phyloP scores from a whole-genome alignment of 2,888 invertebrate species.

The Drosophila bunnanda region DNA sequence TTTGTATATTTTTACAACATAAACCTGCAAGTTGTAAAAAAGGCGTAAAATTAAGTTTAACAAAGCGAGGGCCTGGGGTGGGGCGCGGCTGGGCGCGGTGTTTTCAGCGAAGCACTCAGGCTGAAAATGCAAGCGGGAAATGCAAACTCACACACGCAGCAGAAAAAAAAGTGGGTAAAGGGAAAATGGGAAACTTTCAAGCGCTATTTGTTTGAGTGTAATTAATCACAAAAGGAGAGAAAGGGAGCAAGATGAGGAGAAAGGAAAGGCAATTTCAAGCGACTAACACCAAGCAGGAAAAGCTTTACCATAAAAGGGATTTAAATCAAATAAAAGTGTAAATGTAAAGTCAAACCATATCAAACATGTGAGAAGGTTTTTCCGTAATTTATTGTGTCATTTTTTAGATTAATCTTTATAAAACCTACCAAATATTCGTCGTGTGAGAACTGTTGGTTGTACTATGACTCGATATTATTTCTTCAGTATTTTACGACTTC shows the following conservation, averaged over 20 bases:
- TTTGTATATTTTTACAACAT: slow-evolving; percentile 62
- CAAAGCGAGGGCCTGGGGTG: slow-evolving; percentile 55
- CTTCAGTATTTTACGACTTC: slow-evolving; percentile 59
- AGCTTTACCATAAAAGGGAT: not conserved
- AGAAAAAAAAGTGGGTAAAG: slow-evolving; percentile 22
- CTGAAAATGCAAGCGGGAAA: slow-evolving; percentile 78
- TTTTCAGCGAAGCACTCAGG: slow-evolving; percentile 65
- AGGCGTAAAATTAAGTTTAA: slow-evolving; percentile 79
- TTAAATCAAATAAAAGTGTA: not conserved
- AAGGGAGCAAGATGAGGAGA: slow-evolving; percentile 19
- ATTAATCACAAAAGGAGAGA: slow-evolving; percentile 68
- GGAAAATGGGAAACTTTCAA: slow-evolving; percentile 65
- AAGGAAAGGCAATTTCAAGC: not conserved
- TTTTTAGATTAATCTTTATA: too few relatives aligned
- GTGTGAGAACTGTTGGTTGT: slow-evolving; percentile 27
- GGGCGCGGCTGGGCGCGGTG: slow-evolving; percentile 12
- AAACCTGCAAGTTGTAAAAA: slow-evolving; percentile 78
- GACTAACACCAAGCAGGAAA: slow-evolving; percentile 38
- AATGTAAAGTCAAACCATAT: not conserved
- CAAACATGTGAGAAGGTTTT: not conserved
- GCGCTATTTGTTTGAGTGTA: slow-evolving; percentile 78
- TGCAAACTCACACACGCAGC: slow-evolving; percentile 68
- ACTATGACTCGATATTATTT: slow-evolving; percentile 57
- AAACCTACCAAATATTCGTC: too few relatives aligned
- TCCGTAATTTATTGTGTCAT: not conserved